Base-by-base conservation (phyloP, 2,888 invertebrate genomes). In the Coenonympha arcania region DNA sequence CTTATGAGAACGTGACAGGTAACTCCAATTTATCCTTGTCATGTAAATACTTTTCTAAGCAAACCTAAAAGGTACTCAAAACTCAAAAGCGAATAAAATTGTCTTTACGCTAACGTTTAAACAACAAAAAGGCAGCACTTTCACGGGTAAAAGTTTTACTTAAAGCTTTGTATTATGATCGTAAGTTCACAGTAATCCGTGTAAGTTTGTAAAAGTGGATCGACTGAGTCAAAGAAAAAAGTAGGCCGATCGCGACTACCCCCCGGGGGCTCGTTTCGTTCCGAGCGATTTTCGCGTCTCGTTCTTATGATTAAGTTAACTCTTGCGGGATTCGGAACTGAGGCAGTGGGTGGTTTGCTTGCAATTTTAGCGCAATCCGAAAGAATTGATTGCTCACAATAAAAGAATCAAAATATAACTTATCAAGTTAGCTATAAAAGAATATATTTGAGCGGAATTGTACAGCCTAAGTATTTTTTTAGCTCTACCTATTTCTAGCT, bases 271-370 rank as follows among this genome's bases (percentile, higher is more conserved):
- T 84, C 81, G 83, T 86, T 84, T 76, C 65, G 71, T 68, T 69
- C 66, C 72, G 68, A 81, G 76, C 82, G 80, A 79, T 83, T 81
- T 76, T 79, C 79, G 78, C 79, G 75, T 75, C 73, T 68, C 81
- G 76, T 76, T 83, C 79, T 82, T 84, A 84, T 85, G 82, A 85
- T 86, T 85, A 83, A 85, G 79, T 76, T 79, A 71, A 75, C 67
- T 76, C 85, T 77, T 58, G 67, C 63, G 84, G 83, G 85, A 82
- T 65, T 77, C 62, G 59, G 58, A 67, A 66, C 67, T 67, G 70
- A 71, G 67, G 60, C 56, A 55, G 56, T 57, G 60, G 48, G 48
- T 55, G 53, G 51, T 63, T 64, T 59, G 61, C 61, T 61, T 63
- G 61, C 63, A 65, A 69, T 69, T 71, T 68, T 63, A 68, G 66